A percentile compares a stretch with the other conserved stretches of the same genome.
Evolutionary conservation across 1,140 invertebrate genomes (phyloP).

Genomic region (Bombus consobrinus): DNA sequence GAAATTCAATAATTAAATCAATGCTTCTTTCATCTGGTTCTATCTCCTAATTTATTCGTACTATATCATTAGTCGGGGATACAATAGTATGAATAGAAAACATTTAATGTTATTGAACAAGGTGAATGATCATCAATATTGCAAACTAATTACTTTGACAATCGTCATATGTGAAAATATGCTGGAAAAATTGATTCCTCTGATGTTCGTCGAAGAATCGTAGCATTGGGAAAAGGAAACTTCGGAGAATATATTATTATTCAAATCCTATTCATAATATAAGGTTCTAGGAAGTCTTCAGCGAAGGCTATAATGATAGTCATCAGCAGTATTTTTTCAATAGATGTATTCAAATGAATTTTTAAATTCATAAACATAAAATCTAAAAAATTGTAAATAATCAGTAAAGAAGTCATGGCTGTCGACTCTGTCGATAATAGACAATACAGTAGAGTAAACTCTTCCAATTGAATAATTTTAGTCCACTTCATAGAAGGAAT

Average conservation of each 20-base stretch:
- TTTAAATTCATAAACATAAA: not conserved
- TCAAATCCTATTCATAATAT: not conserved
- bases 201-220: not conserved
- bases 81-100: slow-evolving; percentile 10
- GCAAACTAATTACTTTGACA: not conserved
- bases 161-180: not conserved
- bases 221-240: not conserved
- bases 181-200: not conserved
- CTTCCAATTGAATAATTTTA: too few relatives aligned
- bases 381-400: not conserved
- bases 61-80: slow-evolving; percentile 3
- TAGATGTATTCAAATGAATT: not conserved
- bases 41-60: not conserved
- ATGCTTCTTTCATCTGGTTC: not conserved
- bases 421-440: not conserved
- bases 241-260: not conserved
- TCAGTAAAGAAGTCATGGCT: not conserved
- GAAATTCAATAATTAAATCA: slow-evolving; percentile 30
- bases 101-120: not conserved
- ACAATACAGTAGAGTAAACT: not conserved
- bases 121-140: not conserved
- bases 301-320: not conserved
- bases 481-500: too few relatives aligned
- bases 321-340: not conserved
- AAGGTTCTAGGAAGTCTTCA: not conserved